Base-by-base conservation (phyloP, 2,888 invertebrate species). In the Eudasyphora cyanicolor region DNA sequence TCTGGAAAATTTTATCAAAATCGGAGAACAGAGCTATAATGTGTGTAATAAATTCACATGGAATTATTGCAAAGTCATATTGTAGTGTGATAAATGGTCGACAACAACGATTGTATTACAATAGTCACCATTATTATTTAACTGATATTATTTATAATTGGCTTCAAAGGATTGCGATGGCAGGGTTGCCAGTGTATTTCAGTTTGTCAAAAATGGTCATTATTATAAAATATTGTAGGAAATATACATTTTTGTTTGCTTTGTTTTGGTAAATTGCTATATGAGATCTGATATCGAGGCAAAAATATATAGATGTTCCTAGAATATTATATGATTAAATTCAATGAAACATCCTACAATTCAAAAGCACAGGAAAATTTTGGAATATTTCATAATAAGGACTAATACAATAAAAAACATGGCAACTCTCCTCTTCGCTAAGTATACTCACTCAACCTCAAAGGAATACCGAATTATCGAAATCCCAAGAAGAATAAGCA, bases 401-500 rank as follows among this genome's bases (percentile, higher is more conserved):
- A 32, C 8, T 32, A 32, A 32, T 32, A 6, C 32, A 4, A 6
- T 32, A 6, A 6, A 32, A 32, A 32, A 8, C 32, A n/a, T 45
- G 45, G 45, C 45, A 45, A n/a, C 45, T 45, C 38, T 79, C 6
- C n/a, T 7, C 54, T 29, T 7, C 27, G 49, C 69, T 60, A 19
- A 29, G 21, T 14, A 35, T 27, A 62, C 29, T n/a, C 27, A 57
- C n/a, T n/a, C 5, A 27, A 49, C 60, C 32, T 71, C 80, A 77
- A 84, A 82, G 42, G 74, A 82, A 76, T 62, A 79, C 76, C 76
- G 79, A 77, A 85, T 64, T 62, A 82, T 77, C 62, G 54, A 74
- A 82, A 77, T 45, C 21, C 21, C 69, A 79, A 38, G 29, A 73
- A 17, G 2, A 32, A 42, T 24, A 32, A 29, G 14, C 57, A 17